Percentiles rank a stretch among this genome's conserved stretches.
phyloP scores from a whole-genome alignment of 30 jellyfish, hydroid and myxozoan species.

The Clytia hemisphaerica region DNA sequence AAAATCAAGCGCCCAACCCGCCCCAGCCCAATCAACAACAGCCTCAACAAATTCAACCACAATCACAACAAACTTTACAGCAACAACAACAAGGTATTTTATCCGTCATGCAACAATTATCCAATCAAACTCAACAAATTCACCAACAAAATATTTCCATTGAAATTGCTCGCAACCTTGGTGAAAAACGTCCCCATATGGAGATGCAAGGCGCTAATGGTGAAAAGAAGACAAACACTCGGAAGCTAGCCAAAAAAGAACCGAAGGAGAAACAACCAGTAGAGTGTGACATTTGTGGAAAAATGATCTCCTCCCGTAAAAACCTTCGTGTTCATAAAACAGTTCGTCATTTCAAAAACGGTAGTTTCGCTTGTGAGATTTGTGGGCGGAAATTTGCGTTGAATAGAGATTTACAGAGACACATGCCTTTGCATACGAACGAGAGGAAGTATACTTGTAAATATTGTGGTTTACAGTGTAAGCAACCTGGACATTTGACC shows the following conservation, averaged over 20 bases:
- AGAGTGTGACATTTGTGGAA: conserved; percentile 37
- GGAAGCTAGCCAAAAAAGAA: conserved; percentile 6
- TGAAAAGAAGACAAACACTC: not conserved
- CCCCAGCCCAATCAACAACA: no score
- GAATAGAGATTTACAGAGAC: conserved; percentile 33
- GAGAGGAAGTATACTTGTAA: conserved; percentile 31
- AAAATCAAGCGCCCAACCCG: no score
- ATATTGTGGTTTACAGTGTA: conserved; percentile 35
- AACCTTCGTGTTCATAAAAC: conserved; percentile 45
- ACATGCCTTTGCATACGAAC: conserved; percentile 41
- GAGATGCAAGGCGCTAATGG: no score
- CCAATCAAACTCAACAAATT: no score
- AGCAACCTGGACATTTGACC: conserved; percentile 42
- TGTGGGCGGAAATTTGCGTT: conserved; percentile 44
- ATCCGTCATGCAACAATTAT: no score
- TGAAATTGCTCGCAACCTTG: no score
- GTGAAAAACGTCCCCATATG: no score
- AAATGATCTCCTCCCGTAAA: conserved; percentile 25
- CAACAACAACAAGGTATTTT: no score
- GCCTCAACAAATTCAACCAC: no score
- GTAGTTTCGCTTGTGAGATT: conserved; percentile 33
- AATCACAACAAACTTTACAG: no score
- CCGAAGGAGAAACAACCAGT: conserved; percentile 39
- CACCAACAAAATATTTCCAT: no score
- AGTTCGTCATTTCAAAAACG: conserved; percentile 32